Conservation (phyloP, 1,140 invertebrate species). For the Nebria ingens region DNA sequence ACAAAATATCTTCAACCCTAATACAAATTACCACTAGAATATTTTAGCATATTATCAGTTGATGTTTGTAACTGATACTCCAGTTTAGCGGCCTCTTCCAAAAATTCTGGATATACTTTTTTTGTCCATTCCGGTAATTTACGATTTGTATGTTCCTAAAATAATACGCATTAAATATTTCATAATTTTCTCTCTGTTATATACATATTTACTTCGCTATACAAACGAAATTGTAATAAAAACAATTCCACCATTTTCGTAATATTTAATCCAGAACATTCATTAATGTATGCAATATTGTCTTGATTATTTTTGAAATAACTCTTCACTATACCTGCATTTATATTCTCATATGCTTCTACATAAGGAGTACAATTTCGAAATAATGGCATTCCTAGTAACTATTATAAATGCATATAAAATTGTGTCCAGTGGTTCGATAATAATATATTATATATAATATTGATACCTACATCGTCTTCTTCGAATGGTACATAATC, state of each 20-base stretch:
- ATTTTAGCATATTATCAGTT: not conserved
- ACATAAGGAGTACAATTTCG: not conserved
- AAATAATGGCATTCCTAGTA: not conserved
- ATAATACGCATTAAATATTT: not conserved
- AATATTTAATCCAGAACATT: not conserved
- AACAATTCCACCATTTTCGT: not conserved
- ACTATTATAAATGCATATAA: not conserved
- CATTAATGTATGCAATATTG: not conserved
- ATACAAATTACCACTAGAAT: not conserved
- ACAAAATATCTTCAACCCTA: no score
- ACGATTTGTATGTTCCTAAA: not conserved
- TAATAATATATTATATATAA: not conserved
- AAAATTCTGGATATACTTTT: slow-evolving; percentile 11
- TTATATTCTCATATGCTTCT: not conserved
- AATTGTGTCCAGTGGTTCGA: not conserved
- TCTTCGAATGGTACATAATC: not conserved
- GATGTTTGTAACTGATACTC: not conserved
- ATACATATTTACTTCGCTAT: not conserved
- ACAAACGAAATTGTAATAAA: not conserved
- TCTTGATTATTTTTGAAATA: not conserved
- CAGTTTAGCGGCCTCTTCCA: not conserved
- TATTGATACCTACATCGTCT: not conserved
- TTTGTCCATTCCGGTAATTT: not conserved
- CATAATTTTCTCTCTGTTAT: no score
- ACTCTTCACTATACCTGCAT: not conserved